Conservation (phyloP, 2,797 vertebrate genomes). For the Chelidonichthys spinosus region DNA sequence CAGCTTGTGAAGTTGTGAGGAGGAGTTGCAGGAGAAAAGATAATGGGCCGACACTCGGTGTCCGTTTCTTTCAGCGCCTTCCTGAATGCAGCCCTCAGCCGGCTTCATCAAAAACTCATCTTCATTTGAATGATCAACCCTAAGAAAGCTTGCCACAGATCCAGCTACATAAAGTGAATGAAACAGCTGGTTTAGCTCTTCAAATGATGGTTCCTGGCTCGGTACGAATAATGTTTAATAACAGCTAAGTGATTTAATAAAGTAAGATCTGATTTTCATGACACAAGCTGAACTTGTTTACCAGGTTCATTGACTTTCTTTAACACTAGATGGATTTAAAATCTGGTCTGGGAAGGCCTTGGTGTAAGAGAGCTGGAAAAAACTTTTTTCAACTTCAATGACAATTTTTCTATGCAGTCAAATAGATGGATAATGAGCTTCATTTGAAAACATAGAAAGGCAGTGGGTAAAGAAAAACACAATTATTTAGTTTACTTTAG, state of each 20-base stretch:
- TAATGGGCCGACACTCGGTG: slow-evolving; percentile 66
- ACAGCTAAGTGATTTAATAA: slow-evolving; percentile 29
- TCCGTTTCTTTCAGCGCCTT: slow-evolving; percentile 52
- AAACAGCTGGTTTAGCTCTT: slow-evolving; percentile 46
- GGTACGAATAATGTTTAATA: slow-evolving; percentile 23
- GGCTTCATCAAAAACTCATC: slow-evolving; percentile 56
- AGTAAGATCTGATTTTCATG: slow-evolving; percentile 12
- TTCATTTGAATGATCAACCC: slow-evolving; percentile 46
- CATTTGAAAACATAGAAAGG: background rate
- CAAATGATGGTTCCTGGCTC: slow-evolving; percentile 31
- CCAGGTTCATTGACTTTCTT: slow-evolving; percentile 11
- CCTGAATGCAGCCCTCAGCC: slow-evolving; percentile 48
- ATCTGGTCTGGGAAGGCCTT: no score
- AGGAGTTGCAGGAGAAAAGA: slow-evolving; percentile 71
- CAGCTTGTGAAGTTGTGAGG: slow-evolving; percentile 80
- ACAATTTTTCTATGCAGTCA: background rate
- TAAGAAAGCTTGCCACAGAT: slow-evolving; percentile 48
- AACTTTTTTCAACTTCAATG: no score
- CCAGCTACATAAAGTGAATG: slow-evolving; percentile 46
- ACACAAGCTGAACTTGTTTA: background rate
- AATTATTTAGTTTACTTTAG: background rate
- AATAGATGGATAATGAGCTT: background rate
- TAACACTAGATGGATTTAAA: no score
- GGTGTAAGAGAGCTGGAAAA: no score
- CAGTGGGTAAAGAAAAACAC: no score